Percentiles rank a stretch among this genome's conserved stretches.
Conservation (phyloP, 1,140 invertebrate genomes). For the Oedothorax gibbosus region DNA sequence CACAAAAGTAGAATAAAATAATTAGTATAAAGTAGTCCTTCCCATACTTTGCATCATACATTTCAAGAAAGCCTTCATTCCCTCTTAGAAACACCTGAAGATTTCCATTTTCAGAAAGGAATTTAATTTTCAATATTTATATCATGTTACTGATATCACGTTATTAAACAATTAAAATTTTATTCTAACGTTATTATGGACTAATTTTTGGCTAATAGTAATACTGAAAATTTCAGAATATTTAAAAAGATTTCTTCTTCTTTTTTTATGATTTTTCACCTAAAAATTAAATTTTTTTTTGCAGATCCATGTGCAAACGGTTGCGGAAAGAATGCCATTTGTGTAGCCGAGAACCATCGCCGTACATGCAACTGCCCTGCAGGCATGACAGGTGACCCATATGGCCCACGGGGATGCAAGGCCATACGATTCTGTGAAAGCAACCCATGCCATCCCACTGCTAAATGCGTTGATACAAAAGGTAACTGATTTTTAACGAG, state of each 20-base stretch:
- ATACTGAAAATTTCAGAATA: neutral
- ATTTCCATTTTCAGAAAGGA: too few relatives aligned
- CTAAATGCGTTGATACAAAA: slow-evolving; percentile 78
- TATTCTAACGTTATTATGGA: neutral
- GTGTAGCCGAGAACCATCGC: slow-evolving; percentile 83
- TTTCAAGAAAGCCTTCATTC: too few relatives aligned
- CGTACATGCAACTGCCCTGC: slow-evolving; percentile 81
- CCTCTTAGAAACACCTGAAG: too few relatives aligned
- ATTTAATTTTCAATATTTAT: too few relatives aligned
- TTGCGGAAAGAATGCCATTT: slow-evolving; percentile 88
- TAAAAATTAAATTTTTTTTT: neutral
- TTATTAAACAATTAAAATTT: neutral
- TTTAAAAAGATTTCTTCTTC: neutral
- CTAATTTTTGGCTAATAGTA: neutral
- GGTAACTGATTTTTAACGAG: slow-evolving; percentile 64
- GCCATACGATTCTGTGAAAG: slow-evolving; percentile 74
- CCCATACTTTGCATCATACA: too few relatives aligned
- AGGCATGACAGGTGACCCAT: slow-evolving; percentile 69
- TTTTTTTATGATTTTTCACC: neutral
- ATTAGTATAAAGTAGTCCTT: too few relatives aligned
- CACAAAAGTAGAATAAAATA: too few relatives aligned
- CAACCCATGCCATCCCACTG: slow-evolving; percentile 83
- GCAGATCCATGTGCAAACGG: slow-evolving; percentile 72
- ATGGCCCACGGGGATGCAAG: slow-evolving; percentile 71
- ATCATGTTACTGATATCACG: too few relatives aligned